Conservation (phyloP, 2,113 vertebrate species). For the Leucoraja erinaceus region DNA sequence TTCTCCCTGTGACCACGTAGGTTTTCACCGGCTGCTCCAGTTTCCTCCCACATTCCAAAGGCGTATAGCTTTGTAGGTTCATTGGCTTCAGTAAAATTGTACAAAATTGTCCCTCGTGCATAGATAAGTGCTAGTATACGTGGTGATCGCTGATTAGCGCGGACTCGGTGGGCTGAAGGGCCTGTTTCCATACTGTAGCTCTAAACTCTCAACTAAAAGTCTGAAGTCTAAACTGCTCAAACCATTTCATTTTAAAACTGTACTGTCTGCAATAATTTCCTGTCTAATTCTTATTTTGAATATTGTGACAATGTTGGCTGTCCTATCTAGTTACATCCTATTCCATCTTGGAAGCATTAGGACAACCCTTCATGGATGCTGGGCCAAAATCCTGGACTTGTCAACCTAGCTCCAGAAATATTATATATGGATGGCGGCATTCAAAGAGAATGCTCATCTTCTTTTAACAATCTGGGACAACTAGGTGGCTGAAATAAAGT, state of each 20-base stretch:
- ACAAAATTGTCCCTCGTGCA: no score
- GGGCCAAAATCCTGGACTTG: not conserved
- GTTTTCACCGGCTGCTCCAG: no score
- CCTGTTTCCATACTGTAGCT: no score
- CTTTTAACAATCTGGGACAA: not conserved
- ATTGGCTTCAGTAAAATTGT: no score
- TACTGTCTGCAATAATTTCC: not conserved
- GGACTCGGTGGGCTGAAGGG: no score
- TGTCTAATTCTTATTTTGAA: not conserved
- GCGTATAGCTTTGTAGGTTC: no score
- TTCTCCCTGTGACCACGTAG: no score
- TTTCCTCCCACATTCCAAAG: no score
- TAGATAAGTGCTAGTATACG: no score
- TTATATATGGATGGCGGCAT: not conserved
- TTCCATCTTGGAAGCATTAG: not conserved
- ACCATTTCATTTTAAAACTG: not conserved
- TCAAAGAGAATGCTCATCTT: not conserved
- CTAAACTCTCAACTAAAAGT: no score
- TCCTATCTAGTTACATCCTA: not conserved
- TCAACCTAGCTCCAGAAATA: not conserved
- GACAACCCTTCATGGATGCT: not conserved
- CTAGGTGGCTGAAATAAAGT: not conserved
- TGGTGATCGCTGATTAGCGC: no score
- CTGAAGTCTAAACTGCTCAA: not conserved
- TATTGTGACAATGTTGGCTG: not conserved